Percentiles rank a stretch among this genome's conserved stretches.
Evolutionary conservation across 2,888 invertebrate genomes (phyloP).

Genomic region (Pyrrhia umbra): DNA sequence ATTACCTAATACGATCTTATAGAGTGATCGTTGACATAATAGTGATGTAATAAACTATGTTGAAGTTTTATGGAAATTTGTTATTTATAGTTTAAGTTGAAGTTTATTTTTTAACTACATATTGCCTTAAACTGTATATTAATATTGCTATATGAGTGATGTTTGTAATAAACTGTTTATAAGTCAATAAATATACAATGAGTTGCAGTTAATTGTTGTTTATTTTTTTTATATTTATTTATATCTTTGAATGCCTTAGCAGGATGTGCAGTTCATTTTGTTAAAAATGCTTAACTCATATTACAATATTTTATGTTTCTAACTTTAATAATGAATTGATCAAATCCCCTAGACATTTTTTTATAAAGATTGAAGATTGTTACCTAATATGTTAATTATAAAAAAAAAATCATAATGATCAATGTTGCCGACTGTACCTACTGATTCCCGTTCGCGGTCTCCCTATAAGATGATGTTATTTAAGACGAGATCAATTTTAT

Average conservation of each 20-base stretch:
- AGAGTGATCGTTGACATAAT: conserved; percentile 20
- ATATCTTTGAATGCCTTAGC: neutral
- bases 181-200: conserved; percentile 39
- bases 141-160: conserved; percentile 21
- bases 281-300: neutral
- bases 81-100: conserved; percentile 29
- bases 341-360: too few relatives aligned
- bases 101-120: conserved; percentile 1
- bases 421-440: conserved; percentile 75
- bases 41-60: conserved; percentile 37
- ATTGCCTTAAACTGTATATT: conserved; percentile 23
- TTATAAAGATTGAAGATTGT: too few relatives aligned
- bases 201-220: conserved; percentile 33
- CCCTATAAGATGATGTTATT: conserved; percentile 84
- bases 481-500: conserved; percentile 88
- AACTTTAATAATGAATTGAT: too few relatives aligned
- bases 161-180: conserved; percentile 34
- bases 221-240: conserved; percentile 32
- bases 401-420: neutral
- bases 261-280: neutral
- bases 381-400: too few relatives aligned
- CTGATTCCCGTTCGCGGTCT: conserved; percentile 70
- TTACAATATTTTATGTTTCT: too few relatives aligned
- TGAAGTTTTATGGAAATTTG: conserved; percentile 23
- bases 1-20: conserved; percentile 29